These are phyloP conservation scores for Junonia oenone DNA, from an alignment of 2,888 invertebrate species.

Conservation along the genomic window DNA sequence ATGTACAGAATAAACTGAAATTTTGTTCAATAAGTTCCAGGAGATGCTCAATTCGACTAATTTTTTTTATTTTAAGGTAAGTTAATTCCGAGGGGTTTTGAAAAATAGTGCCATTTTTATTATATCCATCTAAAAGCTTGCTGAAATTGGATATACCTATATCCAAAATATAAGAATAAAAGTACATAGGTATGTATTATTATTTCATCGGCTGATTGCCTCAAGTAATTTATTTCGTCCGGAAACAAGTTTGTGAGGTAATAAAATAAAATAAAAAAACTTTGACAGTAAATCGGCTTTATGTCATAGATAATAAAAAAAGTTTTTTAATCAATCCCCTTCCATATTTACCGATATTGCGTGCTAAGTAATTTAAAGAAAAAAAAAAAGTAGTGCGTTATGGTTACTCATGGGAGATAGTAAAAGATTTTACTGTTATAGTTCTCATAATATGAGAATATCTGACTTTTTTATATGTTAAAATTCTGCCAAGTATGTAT, in stretches of 20 bases:
- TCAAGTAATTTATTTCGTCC: not conserved
- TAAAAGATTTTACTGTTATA: not conserved
- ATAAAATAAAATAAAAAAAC: slow-evolving; percentile 18
- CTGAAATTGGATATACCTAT: too few relatives aligned
- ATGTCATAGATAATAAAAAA: slow-evolving; percentile 31
- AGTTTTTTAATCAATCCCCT: slow-evolving; percentile 38
- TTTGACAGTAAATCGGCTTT: slow-evolving; percentile 30
- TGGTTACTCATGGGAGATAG: not conserved
- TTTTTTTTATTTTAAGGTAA: too few relatives aligned
- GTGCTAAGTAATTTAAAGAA: slow-evolving; percentile 27
- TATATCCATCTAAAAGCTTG: too few relatives aligned
- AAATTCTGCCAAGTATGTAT: not conserved
- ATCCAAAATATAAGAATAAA: too few relatives aligned
- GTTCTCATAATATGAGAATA: not conserved
- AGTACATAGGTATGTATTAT: too few relatives aligned
- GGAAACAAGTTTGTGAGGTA: slow-evolving; percentile 1
- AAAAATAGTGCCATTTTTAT: too few relatives aligned
- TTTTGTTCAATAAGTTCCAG: too few relatives aligned
- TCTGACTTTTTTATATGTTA: not conserved
- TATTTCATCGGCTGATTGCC: not conserved
- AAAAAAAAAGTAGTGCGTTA: slow-evolving; percentile 1
- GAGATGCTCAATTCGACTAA: too few relatives aligned
- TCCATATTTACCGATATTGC: slow-evolving; percentile 25
- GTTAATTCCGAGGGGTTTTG: too few relatives aligned
- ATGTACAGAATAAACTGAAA: too few relatives aligned